These are phyloP conservation scores for Pseudonaja textilis DNA, from an alignment of 2,113 vertebrate species.

Conservation along the genomic window DNA sequence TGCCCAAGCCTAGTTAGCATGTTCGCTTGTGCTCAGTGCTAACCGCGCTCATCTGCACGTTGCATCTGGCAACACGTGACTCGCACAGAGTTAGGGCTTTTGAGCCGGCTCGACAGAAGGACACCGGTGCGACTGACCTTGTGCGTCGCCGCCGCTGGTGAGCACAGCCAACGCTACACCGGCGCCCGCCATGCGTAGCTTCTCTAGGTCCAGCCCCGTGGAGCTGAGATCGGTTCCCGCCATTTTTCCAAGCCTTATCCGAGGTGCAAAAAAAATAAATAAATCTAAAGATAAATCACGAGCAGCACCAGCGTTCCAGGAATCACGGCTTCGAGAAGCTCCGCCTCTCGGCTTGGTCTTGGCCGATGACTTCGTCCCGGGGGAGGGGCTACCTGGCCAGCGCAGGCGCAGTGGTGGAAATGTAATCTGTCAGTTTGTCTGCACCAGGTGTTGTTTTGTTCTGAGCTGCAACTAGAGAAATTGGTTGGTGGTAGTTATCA, in stretches of 20 bases:
- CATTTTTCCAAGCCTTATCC: conserved; percentile 7
- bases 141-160: conserved; percentile 94
- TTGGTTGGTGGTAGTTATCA: neutral
- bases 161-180: conserved; percentile 88
- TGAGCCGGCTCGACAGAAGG: too few relatives aligned
- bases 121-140: conserved; percentile 73
- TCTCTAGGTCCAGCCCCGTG: conserved; percentile 48
- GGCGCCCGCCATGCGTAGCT: conserved; percentile 79
- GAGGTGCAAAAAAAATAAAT: neutral
- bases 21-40: too few relatives aligned
- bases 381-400: neutral
- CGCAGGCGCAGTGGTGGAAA: neutral
- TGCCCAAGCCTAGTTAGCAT: neutral
- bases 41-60: neutral
- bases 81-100: neutral
- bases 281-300: neutral
- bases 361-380: neutral
- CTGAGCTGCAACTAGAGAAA: neutral
- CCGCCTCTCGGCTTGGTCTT: neutral
- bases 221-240: conserved; percentile 26
- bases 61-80: neutral
- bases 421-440: too few relatives aligned
- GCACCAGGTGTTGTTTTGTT: neutral
- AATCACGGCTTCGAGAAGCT: neutral
- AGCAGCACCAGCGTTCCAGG: neutral